phyloP scores from a whole-genome alignment of 2,113 vertebrate genomes.

The Emydocephalus ijimae region DNA sequence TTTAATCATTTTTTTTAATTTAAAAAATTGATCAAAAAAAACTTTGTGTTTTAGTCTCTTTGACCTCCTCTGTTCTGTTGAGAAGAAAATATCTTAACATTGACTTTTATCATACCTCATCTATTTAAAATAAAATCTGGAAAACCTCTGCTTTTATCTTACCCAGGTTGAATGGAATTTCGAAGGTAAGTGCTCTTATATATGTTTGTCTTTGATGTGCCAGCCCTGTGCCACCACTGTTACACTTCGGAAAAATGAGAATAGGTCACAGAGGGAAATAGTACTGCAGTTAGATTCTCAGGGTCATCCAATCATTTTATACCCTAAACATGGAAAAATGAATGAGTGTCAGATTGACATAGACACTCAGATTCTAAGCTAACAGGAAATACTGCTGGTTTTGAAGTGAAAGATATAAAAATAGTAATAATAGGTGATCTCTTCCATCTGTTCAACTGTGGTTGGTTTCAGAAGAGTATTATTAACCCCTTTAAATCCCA shows the following conservation, averaged over 20 bases:
- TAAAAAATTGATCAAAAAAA: background rate
- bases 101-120: background rate
- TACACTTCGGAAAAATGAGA: background rate
- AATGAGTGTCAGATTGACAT: background rate
- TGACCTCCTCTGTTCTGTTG: background rate
- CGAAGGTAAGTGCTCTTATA: background rate
- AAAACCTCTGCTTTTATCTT: background rate
- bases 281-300: background rate
- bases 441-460: background rate
- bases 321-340: background rate
- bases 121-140: background rate
- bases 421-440: background rate
- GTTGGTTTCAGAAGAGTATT: background rate
- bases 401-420: background rate
- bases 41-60: background rate
- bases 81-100: background rate
- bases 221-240: background rate
- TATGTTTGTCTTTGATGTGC: background rate
- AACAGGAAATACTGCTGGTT: background rate
- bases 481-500: background rate
- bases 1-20: background rate
- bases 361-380: background rate
- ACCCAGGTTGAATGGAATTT: background rate
- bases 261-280: background rate
- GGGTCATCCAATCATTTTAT: background rate